Base-by-base conservation (phyloP, 1,140 invertebrate species). In the Hypothenemus hampei region DNA sequence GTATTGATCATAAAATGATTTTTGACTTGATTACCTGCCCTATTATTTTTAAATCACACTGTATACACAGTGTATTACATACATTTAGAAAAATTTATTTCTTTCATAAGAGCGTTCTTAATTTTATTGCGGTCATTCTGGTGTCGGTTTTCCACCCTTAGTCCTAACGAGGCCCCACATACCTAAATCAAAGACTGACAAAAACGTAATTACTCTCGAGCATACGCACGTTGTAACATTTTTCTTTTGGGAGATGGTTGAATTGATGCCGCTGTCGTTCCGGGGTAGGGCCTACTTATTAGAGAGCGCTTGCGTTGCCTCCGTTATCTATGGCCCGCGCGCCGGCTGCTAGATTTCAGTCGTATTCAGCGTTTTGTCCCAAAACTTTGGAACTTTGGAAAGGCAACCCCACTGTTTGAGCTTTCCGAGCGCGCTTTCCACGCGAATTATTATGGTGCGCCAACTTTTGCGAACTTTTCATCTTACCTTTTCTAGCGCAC, bases 311-410 rank as follows among this genome's bases (percentile, higher is more conserved):
- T 60, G 58, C 58, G 58, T 60, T 44, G 40, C 35, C 47, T 57
- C 53, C 47, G 48, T 60, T 60, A 60, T 60, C 58, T 57, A 50
- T 57, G 37, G 49, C 50, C 29, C 23, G 24, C 53, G 45, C 58
- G 52, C 51, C 51, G 45, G 45, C 51, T 60, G 58, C 47, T 41
- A 51, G 58, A 44, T 60, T 60, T 60, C 58, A 60, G 58, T 60
- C 51, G 58, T 57, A 57, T 60, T 60, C 48, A 60, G 53, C 39
- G 45, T 60, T 48, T 44, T 44, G n/a, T n/a, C n/a, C n/a, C n/a
- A n/a, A n/a, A n/a, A n/a, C n/a, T n/a, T n/a, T n/a, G n/a, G n/a
- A n/a, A n/a, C n/a, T n/a, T n/a, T n/a, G n/a, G n/a, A n/a, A n/a
- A n/a, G n/a, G n/a, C n/a, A n/a, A n/a, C n/a, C n/a, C n/a, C n/a